Base-by-base conservation (phyloP, 2,113 vertebrate species). In the Rhabdornis inornatus region DNA sequence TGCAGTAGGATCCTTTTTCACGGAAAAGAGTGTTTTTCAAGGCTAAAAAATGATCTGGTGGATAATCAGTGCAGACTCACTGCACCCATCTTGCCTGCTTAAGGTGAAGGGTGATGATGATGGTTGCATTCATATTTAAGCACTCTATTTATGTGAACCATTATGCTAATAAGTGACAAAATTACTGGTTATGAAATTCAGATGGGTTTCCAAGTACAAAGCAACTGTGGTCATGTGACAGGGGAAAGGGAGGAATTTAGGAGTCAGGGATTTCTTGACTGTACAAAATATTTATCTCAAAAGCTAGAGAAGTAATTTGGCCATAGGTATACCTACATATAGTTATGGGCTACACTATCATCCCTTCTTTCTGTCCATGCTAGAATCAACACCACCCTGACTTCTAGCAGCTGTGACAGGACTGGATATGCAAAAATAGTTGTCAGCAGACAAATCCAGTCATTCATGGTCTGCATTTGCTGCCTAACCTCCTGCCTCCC, bases 131-230 rank as follows among this genome's bases (percentile, higher is more conserved):
- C 49, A 52, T 74, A 77, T 88, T 80, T 68, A 74, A 75, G 9
- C 23, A 75, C 49, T 45, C n/a, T 77, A 45, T 89, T 88, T 92
- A 28, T 77, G 28, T 71, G 75, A 86, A 77, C 47, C 10, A 17
- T 90, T 80, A 83, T 72, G 42, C 45, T 92, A 70, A 87, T 50
- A 74, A 6, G 4, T 40, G 24, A 59, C 49, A 63, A 57, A 94
- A 77, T 71, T 68, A 64, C 27, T 84, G 30, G 33, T 78, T 84
- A 47, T 75, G 64, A 92, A 93, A 89, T 90, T 92, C 91, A 84
- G 68, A 69, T 81, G 72, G 72, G 52, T 22, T 91, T 89, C 24
- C 49, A 80, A 33, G 39, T n/a, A 83, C 68, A 78, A 69, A 79
- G 33, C 7, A 56, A 27, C 55, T 33, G 35, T 31, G 49, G 35